phyloP scores from a whole-genome alignment of 2,888 invertebrate genomes.

The Orthosia gothica region DNA sequence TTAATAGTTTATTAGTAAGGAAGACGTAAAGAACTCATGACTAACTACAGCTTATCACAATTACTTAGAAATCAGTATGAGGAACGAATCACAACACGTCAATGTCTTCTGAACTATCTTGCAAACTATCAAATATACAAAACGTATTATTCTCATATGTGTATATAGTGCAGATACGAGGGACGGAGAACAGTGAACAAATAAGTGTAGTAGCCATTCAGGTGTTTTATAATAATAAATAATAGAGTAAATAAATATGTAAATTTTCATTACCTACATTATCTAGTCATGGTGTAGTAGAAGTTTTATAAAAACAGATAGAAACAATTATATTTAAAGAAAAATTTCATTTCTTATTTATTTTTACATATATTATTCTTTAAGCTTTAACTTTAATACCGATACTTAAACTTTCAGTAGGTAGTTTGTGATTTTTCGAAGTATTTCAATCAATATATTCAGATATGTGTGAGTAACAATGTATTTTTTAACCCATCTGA shows the following conservation, averaged over 20 bases:
- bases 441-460: neutral
- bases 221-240: no score
- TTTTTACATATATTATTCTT: no score
- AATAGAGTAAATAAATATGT: no score
- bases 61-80: no score
- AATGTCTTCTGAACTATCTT: neutral
- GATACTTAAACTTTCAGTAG: neutral
- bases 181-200: neutral
- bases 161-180: neutral
- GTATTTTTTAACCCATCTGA: neutral
- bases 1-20: no score
- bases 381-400: neutral
- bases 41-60: no score
- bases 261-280: neutral
- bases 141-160: neutral
- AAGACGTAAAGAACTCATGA: no score
- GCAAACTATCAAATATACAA: neutral
- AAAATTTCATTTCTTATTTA: neutral
- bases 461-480: neutral
- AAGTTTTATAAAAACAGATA: neutral
- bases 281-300: constrained; percentile 1
- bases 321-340: constrained; percentile 6
- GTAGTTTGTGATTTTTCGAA: neutral
- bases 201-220: neutral
- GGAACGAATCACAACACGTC: no score